Percentiles rank a stretch among this genome's conserved stretches.
Conservation (phyloP, 2,888 invertebrate species). For the Formica aserva region DNA sequence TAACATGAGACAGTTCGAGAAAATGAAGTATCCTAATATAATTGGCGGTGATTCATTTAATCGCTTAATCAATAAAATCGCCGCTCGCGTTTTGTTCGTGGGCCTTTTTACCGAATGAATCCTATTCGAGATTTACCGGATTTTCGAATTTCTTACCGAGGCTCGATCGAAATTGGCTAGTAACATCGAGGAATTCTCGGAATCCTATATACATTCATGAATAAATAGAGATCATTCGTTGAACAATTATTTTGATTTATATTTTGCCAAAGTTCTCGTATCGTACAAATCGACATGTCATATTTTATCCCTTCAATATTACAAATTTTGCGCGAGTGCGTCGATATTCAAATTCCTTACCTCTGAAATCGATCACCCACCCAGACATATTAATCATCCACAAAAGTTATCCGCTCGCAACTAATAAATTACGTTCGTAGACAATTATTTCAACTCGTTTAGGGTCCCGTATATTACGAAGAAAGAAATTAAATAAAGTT, state of each 20-base stretch:
- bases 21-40: constrained; percentile 44
- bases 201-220: not conserved
- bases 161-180: not conserved
- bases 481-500: constrained; percentile 41
- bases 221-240: not conserved
- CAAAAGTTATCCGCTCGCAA: constrained; percentile 26
- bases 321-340: not conserved
- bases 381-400: constrained; percentile 24
- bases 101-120: not conserved
- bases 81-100: not conserved
- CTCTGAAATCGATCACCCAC: not conserved
- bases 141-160: not conserved
- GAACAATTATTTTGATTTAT: not conserved
- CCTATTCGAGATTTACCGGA: not conserved
- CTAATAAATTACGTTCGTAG: constrained; percentile 34
- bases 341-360: not conserved
- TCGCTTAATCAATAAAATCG: constrained; percentile 43
- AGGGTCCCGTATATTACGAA: constrained; percentile 25
- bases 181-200: not conserved
- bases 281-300: not conserved
- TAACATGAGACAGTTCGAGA: constrained; percentile 21
- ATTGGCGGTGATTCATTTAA: constrained; percentile 19
- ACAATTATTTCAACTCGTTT: constrained; percentile 34
- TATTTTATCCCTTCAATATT: not conserved
- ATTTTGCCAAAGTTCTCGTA: not conserved